Evolutionary conservation across 1,140 invertebrate species (phyloP).

Genomic region (Kradibia gibbosae): DNA sequence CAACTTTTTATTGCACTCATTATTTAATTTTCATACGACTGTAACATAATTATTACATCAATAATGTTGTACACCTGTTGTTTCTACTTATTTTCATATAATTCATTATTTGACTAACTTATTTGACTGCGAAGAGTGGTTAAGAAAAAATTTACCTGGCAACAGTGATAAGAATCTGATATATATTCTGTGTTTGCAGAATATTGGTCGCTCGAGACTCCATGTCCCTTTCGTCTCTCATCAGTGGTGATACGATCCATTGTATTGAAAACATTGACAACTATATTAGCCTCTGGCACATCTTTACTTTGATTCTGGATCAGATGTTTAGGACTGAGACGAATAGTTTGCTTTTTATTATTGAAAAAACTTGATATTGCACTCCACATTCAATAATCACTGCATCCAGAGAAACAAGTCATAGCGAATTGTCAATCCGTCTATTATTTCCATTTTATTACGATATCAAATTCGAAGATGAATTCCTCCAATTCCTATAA

Average conservation of each 20-base stretch:
- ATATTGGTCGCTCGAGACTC: slow-evolving; percentile 55
- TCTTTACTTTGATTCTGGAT: slow-evolving; percentile 57
- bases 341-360: slow-evolving; percentile 61
- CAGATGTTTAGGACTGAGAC: slow-evolving; percentile 56
- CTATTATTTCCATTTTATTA: slow-evolving; percentile 30
- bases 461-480: background rate
- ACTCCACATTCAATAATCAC: slow-evolving; percentile 70
- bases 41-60: too few species aligned
- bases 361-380: slow-evolving; percentile 68
- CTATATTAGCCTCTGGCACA: slow-evolving; percentile 62
- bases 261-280: slow-evolving; percentile 71
- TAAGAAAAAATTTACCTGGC: slow-evolving; percentile 60
- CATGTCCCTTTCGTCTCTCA: slow-evolving; percentile 65
- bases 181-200: slow-evolving; percentile 61
- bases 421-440: background rate
- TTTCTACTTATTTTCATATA: too few species aligned
- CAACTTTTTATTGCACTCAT: too few species aligned
- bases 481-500: slow-evolving; percentile 1
- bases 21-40: too few species aligned
- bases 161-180: slow-evolving; percentile 65
- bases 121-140: background rate
- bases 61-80: too few species aligned
- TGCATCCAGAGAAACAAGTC: slow-evolving; percentile 43
- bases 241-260: slow-evolving; percentile 71
- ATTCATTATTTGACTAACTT: too few species aligned